Evolutionary conservation across 2,888 invertebrate genomes (phyloP).

Genomic region (Leistus spinibarbis): DNA sequence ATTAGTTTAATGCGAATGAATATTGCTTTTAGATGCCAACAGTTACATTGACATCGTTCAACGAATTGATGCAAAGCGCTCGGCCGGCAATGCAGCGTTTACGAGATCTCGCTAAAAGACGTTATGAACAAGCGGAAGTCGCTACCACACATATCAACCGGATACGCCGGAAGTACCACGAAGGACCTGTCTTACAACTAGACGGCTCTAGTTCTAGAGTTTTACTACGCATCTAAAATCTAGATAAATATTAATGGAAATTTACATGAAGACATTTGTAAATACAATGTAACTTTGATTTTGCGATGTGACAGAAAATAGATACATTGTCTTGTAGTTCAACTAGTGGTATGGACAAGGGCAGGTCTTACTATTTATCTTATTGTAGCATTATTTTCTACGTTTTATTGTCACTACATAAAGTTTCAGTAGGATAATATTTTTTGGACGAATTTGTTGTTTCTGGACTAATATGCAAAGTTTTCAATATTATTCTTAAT

Average conservation of each 20-base stretch:
- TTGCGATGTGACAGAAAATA: too few relatives aligned
- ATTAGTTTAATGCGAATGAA: not conserved
- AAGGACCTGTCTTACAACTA: conserved; percentile 42
- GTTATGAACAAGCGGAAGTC: conserved; percentile 42
- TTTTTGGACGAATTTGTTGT: too few relatives aligned
- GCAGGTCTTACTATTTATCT: too few relatives aligned
- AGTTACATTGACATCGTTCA: conserved; percentile 52
- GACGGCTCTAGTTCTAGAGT: conserved; percentile 46
- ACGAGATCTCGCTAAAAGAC: conserved; percentile 47
- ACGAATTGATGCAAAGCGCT: conserved; percentile 53
- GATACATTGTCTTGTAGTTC: too few relatives aligned
- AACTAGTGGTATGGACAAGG: too few relatives aligned
- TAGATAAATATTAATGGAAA: not conserved
- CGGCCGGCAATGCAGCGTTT: conserved; percentile 51
- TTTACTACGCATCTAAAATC: conserved; percentile 41
- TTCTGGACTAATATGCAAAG: too few relatives aligned
- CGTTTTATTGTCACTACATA: too few relatives aligned
- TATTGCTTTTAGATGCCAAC: conserved; percentile 51
- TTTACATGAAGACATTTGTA: too few relatives aligned
- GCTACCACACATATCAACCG: conserved; percentile 5
- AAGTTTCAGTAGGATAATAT: too few relatives aligned
- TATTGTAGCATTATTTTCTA: too few relatives aligned
- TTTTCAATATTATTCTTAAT: too few relatives aligned
- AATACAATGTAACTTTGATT: too few relatives aligned
- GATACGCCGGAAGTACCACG: conserved; percentile 14